phyloP scores from a whole-genome alignment of 2,797 vertebrate genomes.

The Hippoglossus hippoglossus region DNA sequence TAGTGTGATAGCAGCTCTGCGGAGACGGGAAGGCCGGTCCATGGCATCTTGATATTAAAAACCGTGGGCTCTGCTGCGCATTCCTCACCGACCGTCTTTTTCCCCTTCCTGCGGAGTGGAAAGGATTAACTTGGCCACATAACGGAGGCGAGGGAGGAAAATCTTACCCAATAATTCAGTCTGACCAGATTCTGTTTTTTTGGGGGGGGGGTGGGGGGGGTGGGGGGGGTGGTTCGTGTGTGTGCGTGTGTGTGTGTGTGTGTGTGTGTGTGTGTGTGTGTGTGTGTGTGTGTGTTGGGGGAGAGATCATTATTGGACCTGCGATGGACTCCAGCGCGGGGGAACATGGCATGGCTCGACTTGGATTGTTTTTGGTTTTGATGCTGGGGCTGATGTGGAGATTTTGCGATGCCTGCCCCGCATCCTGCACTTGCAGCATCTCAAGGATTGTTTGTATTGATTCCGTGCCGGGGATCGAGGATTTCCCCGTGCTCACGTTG shows the following conservation, averaged over 20 bases:
- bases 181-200: slow-evolving; percentile 55
- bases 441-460: slow-evolving; percentile 91
- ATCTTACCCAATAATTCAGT: slow-evolving; percentile 52
- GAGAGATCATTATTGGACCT: slow-evolving; percentile 71
- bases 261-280: too few relatives aligned
- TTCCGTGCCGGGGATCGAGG: slow-evolving; percentile 86
- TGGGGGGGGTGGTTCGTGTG: slow-evolving; percentile 63
- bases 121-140: slow-evolving; percentile 73
- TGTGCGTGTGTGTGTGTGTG: neutral
- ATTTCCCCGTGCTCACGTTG: slow-evolving; percentile 90
- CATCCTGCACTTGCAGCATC: slow-evolving; percentile 90
- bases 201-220: slow-evolving; percentile 24
- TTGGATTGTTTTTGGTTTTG: slow-evolving; percentile 89
- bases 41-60: slow-evolving; percentile 82
- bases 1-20: slow-evolving; percentile 82
- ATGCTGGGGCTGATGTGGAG: slow-evolving; percentile 83
- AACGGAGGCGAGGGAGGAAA: slow-evolving; percentile 49
- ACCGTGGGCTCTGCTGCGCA: slow-evolving; percentile 80
- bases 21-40: slow-evolving; percentile 84
- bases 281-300: too few relatives aligned
- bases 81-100: slow-evolving; percentile 68
- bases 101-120: slow-evolving; percentile 49
- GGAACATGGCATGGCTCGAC: slow-evolving; percentile 85
- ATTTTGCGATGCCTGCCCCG: slow-evolving; percentile 87
- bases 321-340: slow-evolving; percentile 88